Conservation (phyloP, 2,113 vertebrate species). For the Laticauda colubrina region DNA sequence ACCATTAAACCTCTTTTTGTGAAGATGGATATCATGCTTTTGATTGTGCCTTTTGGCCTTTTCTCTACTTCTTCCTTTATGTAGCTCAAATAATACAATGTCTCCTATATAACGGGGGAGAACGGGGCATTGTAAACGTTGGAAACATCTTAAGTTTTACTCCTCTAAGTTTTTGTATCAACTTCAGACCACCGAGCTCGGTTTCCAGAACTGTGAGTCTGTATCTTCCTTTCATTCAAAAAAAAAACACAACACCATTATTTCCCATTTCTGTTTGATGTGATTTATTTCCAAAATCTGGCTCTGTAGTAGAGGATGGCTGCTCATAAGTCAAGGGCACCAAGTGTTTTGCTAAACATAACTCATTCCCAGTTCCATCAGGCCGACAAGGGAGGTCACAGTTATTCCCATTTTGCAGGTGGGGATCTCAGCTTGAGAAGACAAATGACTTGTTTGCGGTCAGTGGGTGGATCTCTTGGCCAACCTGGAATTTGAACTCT, state of each 20-base stretch:
- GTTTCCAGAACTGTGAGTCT: not conserved
- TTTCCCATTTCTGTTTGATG: not conserved
- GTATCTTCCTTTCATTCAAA: not conserved
- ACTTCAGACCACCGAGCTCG: accelerated
- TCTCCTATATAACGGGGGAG: not conserved
- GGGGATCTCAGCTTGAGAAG: constrained; percentile 18
- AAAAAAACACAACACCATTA: too few relatives aligned
- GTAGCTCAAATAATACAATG: not conserved
- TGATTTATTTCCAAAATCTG: not conserved
- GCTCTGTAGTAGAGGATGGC: not conserved
- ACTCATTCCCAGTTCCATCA: not conserved
- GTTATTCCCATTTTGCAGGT: constrained; percentile 33
- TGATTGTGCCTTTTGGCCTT: not conserved
- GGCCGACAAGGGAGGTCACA: constrained; percentile 6
- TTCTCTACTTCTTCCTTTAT: not conserved
- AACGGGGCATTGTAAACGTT: too few relatives aligned
- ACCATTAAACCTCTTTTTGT: not conserved
- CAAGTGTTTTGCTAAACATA: not conserved
- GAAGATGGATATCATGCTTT: not conserved
- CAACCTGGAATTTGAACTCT: not conserved
- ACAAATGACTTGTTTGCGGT: not conserved
- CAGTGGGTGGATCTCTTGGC: not conserved
- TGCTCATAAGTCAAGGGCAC: not conserved
- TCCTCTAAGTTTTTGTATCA: not conserved
- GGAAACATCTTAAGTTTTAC: accelerated